These are phyloP conservation scores for Cantharis rustica DNA, from an alignment of 2,888 invertebrate genomes.

Conservation along the genomic window DNA sequence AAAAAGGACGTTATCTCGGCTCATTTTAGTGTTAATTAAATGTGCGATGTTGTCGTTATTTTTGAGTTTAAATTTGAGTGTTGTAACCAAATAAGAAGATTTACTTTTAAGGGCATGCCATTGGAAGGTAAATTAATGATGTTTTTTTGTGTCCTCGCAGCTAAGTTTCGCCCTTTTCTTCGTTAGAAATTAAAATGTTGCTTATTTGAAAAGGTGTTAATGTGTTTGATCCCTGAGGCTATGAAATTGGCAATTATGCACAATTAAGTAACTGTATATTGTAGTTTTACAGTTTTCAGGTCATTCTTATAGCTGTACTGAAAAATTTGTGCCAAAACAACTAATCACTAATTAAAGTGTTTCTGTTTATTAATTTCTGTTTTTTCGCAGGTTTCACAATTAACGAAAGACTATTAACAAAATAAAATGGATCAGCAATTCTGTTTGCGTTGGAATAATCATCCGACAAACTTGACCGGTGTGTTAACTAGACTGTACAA, in stretches of 20 bases:
- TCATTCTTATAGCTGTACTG: conserved; percentile 49
- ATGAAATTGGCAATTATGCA: conserved; percentile 26
- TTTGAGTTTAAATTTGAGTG: neutral
- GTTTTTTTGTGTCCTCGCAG: conserved; percentile 14
- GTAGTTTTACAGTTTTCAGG: conserved; percentile 56
- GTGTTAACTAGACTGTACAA: conserved; percentile 85
- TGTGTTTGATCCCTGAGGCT: conserved; percentile 16
- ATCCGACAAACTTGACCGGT: conserved; percentile 88
- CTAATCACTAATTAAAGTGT: neutral
- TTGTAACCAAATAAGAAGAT: conserved; percentile 14
- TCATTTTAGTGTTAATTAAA: neutral
- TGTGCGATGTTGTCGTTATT: neutral
- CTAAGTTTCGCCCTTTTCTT: neutral
- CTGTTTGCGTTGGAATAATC: conserved; percentile 94
- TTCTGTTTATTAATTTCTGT: neutral
- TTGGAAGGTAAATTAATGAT: conserved; percentile 21
- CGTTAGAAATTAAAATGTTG: conserved; percentile 9
- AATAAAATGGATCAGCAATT: conserved; percentile 72
- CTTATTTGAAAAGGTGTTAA: conserved; percentile 29
- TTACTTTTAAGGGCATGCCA: conserved; percentile 48
- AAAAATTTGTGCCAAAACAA: conserved; percentile 24
- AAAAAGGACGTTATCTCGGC: neutral
- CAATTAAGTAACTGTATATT: conserved; percentile 54
- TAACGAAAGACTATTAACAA: conserved; percentile 11
- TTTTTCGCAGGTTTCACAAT: conserved; percentile 13